These are phyloP conservation scores for Macroglossus sobrinus DNA, from an alignment of 2,113 vertebrate species.

Conservation along the genomic window DNA sequence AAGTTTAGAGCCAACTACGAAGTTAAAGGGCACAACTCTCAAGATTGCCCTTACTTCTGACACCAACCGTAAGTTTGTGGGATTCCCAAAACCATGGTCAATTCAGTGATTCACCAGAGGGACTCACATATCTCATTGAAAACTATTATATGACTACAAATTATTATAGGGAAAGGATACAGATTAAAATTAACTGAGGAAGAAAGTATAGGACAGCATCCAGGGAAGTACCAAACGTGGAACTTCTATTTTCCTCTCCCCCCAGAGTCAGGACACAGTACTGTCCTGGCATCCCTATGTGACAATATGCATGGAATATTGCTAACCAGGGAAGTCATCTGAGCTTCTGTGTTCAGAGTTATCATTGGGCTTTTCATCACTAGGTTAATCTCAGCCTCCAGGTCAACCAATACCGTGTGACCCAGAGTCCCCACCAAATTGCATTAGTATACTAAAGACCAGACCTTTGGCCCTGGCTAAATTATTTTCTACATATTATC, in stretches of 20 bases:
- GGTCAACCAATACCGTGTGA: not conserved
- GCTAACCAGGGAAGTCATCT: not conserved
- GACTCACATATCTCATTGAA: not conserved
- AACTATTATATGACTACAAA: not conserved
- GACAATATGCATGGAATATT: not conserved
- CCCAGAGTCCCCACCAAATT: not conserved
- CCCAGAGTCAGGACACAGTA: not conserved
- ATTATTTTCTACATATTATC: not conserved
- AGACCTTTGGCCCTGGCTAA: not conserved
- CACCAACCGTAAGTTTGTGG: not conserved
- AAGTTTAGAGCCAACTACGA: not conserved
- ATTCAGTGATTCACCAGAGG: not conserved
- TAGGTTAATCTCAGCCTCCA: not conserved
- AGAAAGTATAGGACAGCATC: not conserved
- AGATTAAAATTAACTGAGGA: not conserved
- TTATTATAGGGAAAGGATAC: not conserved
- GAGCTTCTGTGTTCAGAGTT: not conserved
- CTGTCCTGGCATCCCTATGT: not conserved
- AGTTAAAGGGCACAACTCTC: not conserved
- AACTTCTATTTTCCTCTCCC: not conserved
- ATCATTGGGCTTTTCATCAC: not conserved
- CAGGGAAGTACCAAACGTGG: not conserved
- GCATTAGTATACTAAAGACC: not conserved
- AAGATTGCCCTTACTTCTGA: not conserved
- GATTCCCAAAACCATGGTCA: not conserved